A percentile compares a stretch with the other conserved stretches of the same genome.
These are phyloP conservation scores for Didymodactylos carnosus DNA, from an alignment of 2,888 invertebrate genomes.

Conservation along the genomic window DNA sequence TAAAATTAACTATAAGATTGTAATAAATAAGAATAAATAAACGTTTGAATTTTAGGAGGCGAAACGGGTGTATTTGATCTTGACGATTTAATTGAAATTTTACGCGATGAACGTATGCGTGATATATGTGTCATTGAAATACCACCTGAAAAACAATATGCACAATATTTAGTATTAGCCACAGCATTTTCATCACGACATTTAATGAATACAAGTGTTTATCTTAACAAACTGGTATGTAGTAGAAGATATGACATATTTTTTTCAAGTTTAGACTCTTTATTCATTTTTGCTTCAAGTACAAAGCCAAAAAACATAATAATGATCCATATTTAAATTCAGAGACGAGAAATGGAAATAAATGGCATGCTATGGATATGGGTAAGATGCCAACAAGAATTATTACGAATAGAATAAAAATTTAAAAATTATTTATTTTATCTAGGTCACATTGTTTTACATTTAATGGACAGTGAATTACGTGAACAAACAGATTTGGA, in stretches of 20 bases:
- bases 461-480: background rate
- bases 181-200: conserved; percentile 37
- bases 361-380: background rate
- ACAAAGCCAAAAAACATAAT: background rate
- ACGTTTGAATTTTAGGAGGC: conserved; percentile 46
- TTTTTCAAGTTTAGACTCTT: too few relatives aligned
- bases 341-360: background rate
- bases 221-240: background rate
- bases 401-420: too few relatives aligned
- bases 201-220: conserved; percentile 16
- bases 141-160: conserved; percentile 54
- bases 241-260: too few relatives aligned
- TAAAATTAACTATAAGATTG: too few relatives aligned
- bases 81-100: conserved; percentile 56
- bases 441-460: background rate
- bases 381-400: too few relatives aligned
- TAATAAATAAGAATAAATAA: too few relatives aligned
- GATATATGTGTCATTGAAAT: conserved; percentile 61
- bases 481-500: background rate
- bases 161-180: conserved; percentile 62
- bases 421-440: background rate
- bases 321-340: background rate
- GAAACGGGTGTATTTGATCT: conserved; percentile 64
- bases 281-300: background rate
- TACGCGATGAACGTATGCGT: conserved; percentile 54